Evolutionary conservation across 1,140 invertebrate species (phyloP).

Genomic region (Pseudomyrmex flavicornis): DNA sequence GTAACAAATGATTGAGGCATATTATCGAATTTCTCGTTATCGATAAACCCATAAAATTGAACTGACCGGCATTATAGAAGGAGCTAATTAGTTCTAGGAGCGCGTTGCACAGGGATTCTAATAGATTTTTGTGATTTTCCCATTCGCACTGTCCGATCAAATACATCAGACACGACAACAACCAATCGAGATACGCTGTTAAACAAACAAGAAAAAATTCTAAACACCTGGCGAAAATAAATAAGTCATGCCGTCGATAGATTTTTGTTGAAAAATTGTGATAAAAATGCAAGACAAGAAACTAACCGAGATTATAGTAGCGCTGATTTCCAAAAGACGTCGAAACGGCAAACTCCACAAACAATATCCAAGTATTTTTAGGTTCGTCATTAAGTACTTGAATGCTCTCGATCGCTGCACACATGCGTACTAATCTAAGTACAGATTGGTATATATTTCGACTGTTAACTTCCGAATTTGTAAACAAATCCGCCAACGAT

Average conservation of each 20-base stretch:
- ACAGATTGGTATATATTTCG: slow-evolving; percentile 79
- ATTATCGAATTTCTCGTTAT: slow-evolving; percentile 86
- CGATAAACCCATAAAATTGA: slow-evolving; percentile 86
- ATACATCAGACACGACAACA: slow-evolving; percentile 85
- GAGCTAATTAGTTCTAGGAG: slow-evolving; percentile 85
- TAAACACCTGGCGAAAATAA: neutral
- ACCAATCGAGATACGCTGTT: slow-evolving; percentile 85
- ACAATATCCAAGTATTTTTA: slow-evolving; percentile 75
- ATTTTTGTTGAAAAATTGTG: no score
- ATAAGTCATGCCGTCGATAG: no score
- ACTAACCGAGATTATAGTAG: slow-evolving; percentile 86
- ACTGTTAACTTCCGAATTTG: slow-evolving; percentile 73
- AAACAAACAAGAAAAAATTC: slow-evolving; percentile 64
- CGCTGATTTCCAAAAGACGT: slow-evolving; percentile 82
- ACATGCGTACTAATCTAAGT: slow-evolving; percentile 78
- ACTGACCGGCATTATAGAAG: slow-evolving; percentile 84
- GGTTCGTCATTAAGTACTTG: slow-evolving; percentile 61
- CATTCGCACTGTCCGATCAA: slow-evolving; percentile 84
- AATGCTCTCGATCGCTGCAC: slow-evolving; percentile 72
- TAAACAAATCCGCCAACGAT: slow-evolving; percentile 76
- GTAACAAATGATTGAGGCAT: slow-evolving; percentile 86
- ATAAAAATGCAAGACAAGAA: neutral
- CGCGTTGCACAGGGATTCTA: slow-evolving; percentile 76
- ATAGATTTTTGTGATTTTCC: slow-evolving; percentile 78
- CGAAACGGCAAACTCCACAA: slow-evolving; percentile 78